Evolutionary conservation across 2,797 vertebrate species (phyloP).

Genomic region (Gorsachius magnificus): DNA sequence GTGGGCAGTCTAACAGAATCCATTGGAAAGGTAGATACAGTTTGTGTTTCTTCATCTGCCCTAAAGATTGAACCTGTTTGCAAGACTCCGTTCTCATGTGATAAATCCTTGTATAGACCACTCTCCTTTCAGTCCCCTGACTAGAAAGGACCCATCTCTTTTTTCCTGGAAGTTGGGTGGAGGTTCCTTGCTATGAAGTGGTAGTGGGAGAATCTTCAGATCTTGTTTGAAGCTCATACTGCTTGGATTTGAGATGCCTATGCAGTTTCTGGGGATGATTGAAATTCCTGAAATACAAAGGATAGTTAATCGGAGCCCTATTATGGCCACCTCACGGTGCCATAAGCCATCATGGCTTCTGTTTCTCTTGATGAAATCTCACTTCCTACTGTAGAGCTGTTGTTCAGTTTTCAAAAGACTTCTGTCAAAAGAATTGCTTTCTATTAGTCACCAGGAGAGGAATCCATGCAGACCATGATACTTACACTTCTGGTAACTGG

Average conservation of each 20-base stretch:
- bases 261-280: neutral
- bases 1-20: neutral
- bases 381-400: neutral
- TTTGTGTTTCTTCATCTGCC: neutral
- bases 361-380: neutral
- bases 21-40: neutral
- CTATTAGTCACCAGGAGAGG: neutral
- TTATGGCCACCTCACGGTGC: neutral
- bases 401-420: neutral
- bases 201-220: neutral
- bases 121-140: neutral
- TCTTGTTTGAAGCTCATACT: neutral
- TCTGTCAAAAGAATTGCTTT: neutral
- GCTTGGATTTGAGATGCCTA: neutral
- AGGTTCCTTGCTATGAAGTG: neutral
- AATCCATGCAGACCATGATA: neutral
- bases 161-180: neutral
- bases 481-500: neutral
- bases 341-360: neutral
- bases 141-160: neutral
- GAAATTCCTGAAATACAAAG: neutral
- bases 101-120: neutral
- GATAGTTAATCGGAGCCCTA: neutral
- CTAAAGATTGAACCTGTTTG: neutral
- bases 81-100: neutral